phyloP scores from a whole-genome alignment of 2,797 vertebrate genomes.

The Mionectes olivaceus region DNA sequence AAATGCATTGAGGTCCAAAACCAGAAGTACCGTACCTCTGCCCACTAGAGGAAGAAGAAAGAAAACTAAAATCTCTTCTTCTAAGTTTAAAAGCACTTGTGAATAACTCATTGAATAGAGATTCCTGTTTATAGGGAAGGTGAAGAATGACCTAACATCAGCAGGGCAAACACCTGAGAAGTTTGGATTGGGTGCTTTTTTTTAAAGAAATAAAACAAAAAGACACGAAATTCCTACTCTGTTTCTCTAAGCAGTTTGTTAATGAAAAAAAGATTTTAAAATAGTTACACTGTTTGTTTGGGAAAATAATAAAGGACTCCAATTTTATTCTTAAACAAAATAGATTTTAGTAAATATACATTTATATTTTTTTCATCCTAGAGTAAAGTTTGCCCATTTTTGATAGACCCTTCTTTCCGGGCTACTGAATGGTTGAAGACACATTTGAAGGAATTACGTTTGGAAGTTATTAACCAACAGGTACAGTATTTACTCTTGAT shows the following conservation, averaged over 20 bases:
- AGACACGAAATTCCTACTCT: not conserved
- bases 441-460: slow-evolving; percentile 88
- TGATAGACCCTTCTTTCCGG: slow-evolving; percentile 94
- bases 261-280: not conserved
- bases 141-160: not conserved
- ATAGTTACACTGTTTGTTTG: not conserved
- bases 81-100: not conserved
- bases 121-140: not conserved
- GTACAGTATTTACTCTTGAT: slow-evolving; percentile 64
- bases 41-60: not conserved
- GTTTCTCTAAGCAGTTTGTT: not conserved
- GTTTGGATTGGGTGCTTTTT: not conserved
- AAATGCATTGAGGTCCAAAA: not conserved
- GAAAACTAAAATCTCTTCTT: not conserved
- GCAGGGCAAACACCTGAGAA: not conserved
- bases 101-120: not conserved
- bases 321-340: not conserved
- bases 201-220: not conserved
- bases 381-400: slow-evolving; percentile 95
- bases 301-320: not conserved
- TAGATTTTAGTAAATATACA: not conserved
- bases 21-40: not conserved
- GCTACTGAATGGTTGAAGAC: slow-evolving; percentile 94
- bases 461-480: slow-evolving; percentile 96
- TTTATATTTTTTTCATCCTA: slow-evolving; percentile 22